A percentile compares a stretch with the other conserved stretches of the same genome.
phyloP scores from a whole-genome alignment of 2,113 vertebrate genomes.

The Hippocampus comes region DNA sequence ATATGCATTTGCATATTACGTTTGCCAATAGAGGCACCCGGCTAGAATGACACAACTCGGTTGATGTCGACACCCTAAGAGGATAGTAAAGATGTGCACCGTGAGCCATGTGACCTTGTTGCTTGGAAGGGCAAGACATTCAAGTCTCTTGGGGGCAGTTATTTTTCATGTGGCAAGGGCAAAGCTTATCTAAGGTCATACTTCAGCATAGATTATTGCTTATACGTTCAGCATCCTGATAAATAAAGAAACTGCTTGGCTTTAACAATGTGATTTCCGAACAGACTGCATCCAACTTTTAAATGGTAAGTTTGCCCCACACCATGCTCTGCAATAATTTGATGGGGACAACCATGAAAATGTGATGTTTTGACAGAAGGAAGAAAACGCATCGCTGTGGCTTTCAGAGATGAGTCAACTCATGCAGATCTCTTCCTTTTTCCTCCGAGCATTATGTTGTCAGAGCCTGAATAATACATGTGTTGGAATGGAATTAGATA shows the following conservation, averaged over 20 bases:
- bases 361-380: conserved; percentile 28
- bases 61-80: conserved; percentile 15
- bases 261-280: conserved; percentile 35
- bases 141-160: conserved; percentile 34
- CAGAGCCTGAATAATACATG: conserved; percentile 48
- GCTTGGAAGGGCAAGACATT: conserved; percentile 36
- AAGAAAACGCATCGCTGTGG: conserved; percentile 12
- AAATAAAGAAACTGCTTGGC: conserved; percentile 17
- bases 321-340: conserved; percentile 15
- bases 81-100: conserved; percentile 3
- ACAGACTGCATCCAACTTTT: conserved; percentile 4
- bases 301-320: conserved; percentile 3
- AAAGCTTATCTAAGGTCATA: conserved; percentile 20
- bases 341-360: neutral
- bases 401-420: conserved; percentile 29
- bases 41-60: conserved; percentile 9
- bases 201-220: conserved; percentile 20
- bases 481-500: conserved; percentile 51
- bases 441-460: conserved; percentile 39
- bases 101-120: conserved; percentile 57
- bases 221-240: conserved; percentile 19
- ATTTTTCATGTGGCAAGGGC: conserved; percentile 32
- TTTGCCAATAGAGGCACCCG: neutral
- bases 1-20: neutral
- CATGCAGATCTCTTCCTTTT: conserved; percentile 32